phyloP scores from a whole-genome alignment of 2,888 invertebrate genomes.

The Watsonalla binaria region DNA sequence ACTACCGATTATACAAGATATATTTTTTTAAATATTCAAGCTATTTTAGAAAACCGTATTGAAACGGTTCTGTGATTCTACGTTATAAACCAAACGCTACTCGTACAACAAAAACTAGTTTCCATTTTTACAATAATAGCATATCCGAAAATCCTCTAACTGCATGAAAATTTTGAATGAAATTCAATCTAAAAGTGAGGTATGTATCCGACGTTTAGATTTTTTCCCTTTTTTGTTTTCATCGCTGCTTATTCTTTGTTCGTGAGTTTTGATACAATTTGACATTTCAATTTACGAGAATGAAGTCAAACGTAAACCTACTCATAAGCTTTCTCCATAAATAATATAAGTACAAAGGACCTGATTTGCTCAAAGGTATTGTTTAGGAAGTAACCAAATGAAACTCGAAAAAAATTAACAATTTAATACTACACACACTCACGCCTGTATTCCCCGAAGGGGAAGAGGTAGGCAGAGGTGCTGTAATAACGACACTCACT shows the following conservation, averaged over 20 bases:
- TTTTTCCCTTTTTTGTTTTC: constrained; percentile 30
- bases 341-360: too few relatives aligned
- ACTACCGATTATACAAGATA: too few relatives aligned
- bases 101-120: neutral
- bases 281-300: constrained; percentile 36
- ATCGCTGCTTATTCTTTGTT: constrained; percentile 13
- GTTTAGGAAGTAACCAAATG: too few relatives aligned
- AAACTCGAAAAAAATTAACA: too few relatives aligned
- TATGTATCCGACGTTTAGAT: constrained; percentile 33
- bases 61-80: neutral
- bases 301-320: constrained; percentile 7
- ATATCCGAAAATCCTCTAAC: neutral
- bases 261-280: constrained; percentile 30
- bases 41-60: neutral
- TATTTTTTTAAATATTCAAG: too few relatives aligned
- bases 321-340: too few relatives aligned
- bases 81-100: too few relatives aligned
- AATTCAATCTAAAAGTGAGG: constrained; percentile 33
- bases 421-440: too few relatives aligned
- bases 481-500: too few relatives aligned
- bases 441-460: too few relatives aligned
- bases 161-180: constrained; percentile 25
- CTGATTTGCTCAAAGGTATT: too few relatives aligned
- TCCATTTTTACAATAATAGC: neutral
- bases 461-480: too few relatives aligned